These are phyloP conservation scores for Bergia puertoricense DNA, from an alignment of 92 coral and sea anemone genomes.

Conservation along the genomic window DNA sequence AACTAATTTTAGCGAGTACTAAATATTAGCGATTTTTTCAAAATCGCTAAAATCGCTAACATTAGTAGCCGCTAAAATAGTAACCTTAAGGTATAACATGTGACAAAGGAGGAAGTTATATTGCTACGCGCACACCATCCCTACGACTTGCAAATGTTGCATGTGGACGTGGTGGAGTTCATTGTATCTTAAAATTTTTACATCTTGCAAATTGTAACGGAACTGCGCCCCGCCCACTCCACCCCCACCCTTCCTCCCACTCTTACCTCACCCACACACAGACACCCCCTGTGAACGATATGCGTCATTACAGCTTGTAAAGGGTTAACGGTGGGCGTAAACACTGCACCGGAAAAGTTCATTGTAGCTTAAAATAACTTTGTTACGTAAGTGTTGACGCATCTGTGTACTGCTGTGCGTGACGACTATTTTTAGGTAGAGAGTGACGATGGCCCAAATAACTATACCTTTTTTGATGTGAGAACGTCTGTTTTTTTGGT, in stretches of 20 bases:
- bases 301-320: neutral
- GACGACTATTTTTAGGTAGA: neutral
- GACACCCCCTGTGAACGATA: neutral
- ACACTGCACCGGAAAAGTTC: neutral
- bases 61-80: too few species aligned
- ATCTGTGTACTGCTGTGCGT: neutral
- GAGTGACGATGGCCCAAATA: neutral
- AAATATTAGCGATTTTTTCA: too few species aligned
- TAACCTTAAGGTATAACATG: too few species aligned
- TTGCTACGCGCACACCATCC: neutral
- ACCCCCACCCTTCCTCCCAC: neutral
- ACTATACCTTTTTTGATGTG: neutral
- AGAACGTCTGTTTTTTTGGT: too few species aligned
- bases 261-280: neutral
- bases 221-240: neutral
- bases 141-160: neutral
- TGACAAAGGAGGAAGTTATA: too few species aligned
- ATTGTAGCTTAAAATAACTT: neutral
- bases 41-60: too few species aligned
- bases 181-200: neutral
- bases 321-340: neutral
- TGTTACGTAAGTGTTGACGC: neutral
- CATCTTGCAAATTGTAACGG: neutral
- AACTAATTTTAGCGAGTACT: too few species aligned
- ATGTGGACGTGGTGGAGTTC: neutral